Evolutionary conservation across 2,888 invertebrate species (phyloP), one percentile per base, ranked within the genome.

Genomic region (Melanophora roralis): DNA sequence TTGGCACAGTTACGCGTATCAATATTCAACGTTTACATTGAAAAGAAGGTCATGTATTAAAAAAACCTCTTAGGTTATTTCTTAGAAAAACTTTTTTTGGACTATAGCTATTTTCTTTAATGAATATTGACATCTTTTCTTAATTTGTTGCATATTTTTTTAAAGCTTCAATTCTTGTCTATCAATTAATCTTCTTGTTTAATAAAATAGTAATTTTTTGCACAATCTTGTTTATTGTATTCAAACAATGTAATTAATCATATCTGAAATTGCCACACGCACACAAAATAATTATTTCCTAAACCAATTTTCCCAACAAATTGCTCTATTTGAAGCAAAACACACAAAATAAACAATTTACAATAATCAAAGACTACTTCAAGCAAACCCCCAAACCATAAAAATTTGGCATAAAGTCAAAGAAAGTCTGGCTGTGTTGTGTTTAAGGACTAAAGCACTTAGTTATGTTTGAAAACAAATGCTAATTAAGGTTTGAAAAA

Each of bases 201-300:
- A 14, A n/a, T 14, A 45, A 19, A 45, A 45, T 9, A 19, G n/a
- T 45, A 19, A 2, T 40, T 16, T 6, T 19, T 27, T 14, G 5
- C 8, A 27, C 27, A 12, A 51, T 3, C 38, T 23, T 3, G 8
- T 14, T 43, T 34, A 6, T 43, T 19, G 1, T 14, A 21, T 23
- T 0, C 11, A 45, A 57, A 36, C 43, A 43, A 55, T 27, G 9
- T 55, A 45, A 64, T 64, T 19, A 36, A 55, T 72, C 53, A 72
- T 36, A 21, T 21, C 21, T 51, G 11, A 21, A 2, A 8, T n/a
- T 43, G 40, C 14, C 5, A 23, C 12, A 9, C 9, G 16, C 16
- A 14, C 23, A 6, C 16, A 12, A 14, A 7, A 8, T 53, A 1
- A 43, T 65, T 27, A 40, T 16, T 27, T 38, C 16, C n/a, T 3